phyloP scores from a whole-genome alignment of 2,888 invertebrate genomes.

The Beris morrisii region DNA sequence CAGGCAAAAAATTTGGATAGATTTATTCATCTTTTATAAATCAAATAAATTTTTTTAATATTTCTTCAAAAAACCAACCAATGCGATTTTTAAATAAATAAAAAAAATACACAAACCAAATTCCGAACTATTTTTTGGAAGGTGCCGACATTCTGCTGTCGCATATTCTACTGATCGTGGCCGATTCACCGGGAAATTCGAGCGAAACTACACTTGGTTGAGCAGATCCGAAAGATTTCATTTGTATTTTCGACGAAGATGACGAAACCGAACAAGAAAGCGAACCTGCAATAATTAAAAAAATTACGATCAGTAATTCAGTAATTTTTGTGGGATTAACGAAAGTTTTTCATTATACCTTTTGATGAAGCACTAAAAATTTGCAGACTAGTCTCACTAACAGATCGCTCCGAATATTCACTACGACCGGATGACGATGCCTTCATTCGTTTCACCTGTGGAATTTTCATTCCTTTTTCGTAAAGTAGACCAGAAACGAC shows the following conservation, averaged over 20 bases:
- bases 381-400: conserved; percentile 33
- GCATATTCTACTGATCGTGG: neutral
- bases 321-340: conserved; percentile 33
- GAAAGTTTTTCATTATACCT: conserved; percentile 14
- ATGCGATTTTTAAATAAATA: no score
- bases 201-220: conserved; percentile 36
- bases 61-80: no score
- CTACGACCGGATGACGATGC: conserved; percentile 47
- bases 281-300: conserved; percentile 11
- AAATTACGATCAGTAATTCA: conserved; percentile 14
- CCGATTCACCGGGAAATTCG: conserved; percentile 32
- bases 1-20: no score
- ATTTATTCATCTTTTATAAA: no score
- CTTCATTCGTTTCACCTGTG: conserved; percentile 47
- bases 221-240: conserved; percentile 37
- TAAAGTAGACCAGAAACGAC: conserved; percentile 48
- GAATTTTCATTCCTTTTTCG: conserved; percentile 51
- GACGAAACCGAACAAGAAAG: conserved; percentile 20
- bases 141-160: conserved; percentile 2
- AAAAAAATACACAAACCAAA: no score
- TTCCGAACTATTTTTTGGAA: neutral
- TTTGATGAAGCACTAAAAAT: conserved; percentile 41
- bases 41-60: no score
- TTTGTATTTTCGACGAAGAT: conserved; percentile 39
- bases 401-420: conserved; percentile 43